A percentile compares a stretch with the other conserved stretches of the same genome.
These are phyloP conservation scores for Polydrusus tereticollis DNA, from an alignment of 2,888 invertebrate species.

Conservation along the genomic window DNA sequence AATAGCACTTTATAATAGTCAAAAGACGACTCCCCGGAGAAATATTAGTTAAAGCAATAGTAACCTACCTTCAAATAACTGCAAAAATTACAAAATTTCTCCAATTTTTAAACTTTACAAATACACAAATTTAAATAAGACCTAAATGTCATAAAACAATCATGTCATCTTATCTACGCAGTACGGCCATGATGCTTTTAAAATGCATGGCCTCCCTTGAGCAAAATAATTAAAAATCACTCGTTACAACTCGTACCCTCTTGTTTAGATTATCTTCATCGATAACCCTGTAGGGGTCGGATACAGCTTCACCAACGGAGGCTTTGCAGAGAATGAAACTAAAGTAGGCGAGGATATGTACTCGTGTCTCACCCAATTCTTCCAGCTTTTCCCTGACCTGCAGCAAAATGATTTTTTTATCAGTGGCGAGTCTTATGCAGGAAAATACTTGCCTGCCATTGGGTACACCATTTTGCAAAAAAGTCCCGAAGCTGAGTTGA, in stretches of 20 bases:
- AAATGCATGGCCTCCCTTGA: too few relatives aligned
- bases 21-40: too few relatives aligned
- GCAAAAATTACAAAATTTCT: too few relatives aligned
- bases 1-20: too few relatives aligned
- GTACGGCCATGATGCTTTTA: too few relatives aligned
- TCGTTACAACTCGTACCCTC: background rate
- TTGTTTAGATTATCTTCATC: constrained; percentile 76
- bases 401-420: constrained; percentile 84
- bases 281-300: constrained; percentile 92
- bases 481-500: constrained; percentile 70
- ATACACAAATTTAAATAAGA: too few relatives aligned
- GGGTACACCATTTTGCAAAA: constrained; percentile 80
- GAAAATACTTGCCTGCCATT: constrained; percentile 83
- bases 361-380: constrained; percentile 83
- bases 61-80: too few relatives aligned
- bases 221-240: too few relatives aligned
- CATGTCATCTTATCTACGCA: too few relatives aligned
- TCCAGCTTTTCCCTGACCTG: constrained; percentile 83
- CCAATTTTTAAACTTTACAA: too few relatives aligned
- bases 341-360: constrained; percentile 87
- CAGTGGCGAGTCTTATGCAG: constrained; percentile 91
- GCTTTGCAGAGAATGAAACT: constrained; percentile 79
- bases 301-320: constrained; percentile 85
- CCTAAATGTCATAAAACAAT: too few relatives aligned
- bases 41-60: too few relatives aligned